Evolutionary conservation across 1,140 invertebrate genomes (phyloP).

Genomic region (Coptotermes formosanus): DNA sequence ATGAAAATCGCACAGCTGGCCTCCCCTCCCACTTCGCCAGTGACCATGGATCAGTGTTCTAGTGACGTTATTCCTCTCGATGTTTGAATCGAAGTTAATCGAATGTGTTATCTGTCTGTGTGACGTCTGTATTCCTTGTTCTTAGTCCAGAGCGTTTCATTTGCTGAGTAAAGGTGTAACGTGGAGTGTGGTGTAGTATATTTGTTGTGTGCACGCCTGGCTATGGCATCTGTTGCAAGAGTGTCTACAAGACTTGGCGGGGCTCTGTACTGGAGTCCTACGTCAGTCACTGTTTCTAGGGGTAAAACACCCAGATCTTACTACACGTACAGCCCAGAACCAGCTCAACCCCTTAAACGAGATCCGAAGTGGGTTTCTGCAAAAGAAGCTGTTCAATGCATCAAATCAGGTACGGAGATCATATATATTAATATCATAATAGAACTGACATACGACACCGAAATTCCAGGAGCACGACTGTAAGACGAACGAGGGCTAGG

Average conservation of each 20-base stretch:
- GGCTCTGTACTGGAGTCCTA: neutral
- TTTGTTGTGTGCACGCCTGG: neutral
- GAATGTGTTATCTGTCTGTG: too few relatives aligned
- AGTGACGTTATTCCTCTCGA: too few relatives aligned
- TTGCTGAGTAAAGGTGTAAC: too few relatives aligned
- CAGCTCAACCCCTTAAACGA: constrained; percentile 36
- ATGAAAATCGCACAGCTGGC: neutral
- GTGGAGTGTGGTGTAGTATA: too few relatives aligned
- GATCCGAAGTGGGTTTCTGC: constrained; percentile 46
- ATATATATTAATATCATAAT: too few relatives aligned
- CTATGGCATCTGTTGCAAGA: constrained; percentile 23
- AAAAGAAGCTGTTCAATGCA: constrained; percentile 46
- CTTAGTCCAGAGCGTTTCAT: too few relatives aligned
- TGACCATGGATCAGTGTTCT: too few relatives aligned
- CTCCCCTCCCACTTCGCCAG: neutral
- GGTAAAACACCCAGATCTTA: constrained; percentile 21
- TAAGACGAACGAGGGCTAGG: too few relatives aligned
- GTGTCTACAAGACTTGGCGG: neutral
- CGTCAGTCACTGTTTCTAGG: constrained; percentile 18
- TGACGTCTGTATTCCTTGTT: too few relatives aligned
- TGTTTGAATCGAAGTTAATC: too few relatives aligned
- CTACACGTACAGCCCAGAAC: constrained; percentile 31
- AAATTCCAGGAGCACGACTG: too few relatives aligned
- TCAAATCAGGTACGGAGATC: constrained; percentile 32
- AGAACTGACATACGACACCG: too few relatives aligned